These are phyloP conservation scores for Oryzias woworae DNA, from an alignment of 2,113 vertebrate species.

Conservation along the genomic window DNA sequence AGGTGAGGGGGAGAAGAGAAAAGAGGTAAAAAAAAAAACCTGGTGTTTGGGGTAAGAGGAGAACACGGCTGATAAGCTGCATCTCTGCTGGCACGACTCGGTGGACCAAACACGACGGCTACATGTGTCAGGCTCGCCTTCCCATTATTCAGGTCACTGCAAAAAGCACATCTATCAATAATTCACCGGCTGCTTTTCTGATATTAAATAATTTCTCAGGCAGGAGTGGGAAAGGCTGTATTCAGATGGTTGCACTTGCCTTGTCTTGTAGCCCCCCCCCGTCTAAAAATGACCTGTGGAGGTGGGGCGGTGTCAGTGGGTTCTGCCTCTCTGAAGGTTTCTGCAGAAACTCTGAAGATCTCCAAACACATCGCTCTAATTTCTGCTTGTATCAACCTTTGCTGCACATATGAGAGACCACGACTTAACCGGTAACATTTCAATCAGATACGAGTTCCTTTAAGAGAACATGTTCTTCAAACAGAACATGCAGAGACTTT, in stretches of 20 bases:
- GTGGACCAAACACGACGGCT: constrained; percentile 70
- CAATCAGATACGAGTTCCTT: no score
- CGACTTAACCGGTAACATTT: no score
- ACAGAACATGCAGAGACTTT: no score
- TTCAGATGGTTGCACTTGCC: constrained; percentile 55
- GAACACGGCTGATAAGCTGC: constrained; percentile 44
- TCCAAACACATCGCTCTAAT: no score
- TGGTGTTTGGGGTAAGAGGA: constrained; percentile 29
- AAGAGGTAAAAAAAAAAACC: background rate
- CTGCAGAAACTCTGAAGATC: no score
- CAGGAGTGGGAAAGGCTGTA: constrained; percentile 77
- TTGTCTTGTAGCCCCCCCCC: constrained; percentile 24
- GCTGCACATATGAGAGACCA: no score
- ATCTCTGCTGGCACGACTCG: constrained; percentile 62
- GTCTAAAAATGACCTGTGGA: constrained; percentile 41
- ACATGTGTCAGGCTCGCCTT: constrained; percentile 79
- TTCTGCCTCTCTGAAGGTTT: constrained; percentile 19
- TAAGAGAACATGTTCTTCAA: no score
- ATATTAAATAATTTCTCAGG: constrained; percentile 77
- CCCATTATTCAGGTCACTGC: constrained; percentile 83
- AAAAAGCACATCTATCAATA: constrained; percentile 78
- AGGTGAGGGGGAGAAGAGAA: constrained; percentile 3
- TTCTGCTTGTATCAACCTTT: no score
- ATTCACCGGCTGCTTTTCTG: constrained; percentile 76
- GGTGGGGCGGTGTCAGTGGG: constrained; percentile 40